phyloP scores from a whole-genome alignment of 2,113 vertebrate species.

The Atlantisia rogersi region DNA sequence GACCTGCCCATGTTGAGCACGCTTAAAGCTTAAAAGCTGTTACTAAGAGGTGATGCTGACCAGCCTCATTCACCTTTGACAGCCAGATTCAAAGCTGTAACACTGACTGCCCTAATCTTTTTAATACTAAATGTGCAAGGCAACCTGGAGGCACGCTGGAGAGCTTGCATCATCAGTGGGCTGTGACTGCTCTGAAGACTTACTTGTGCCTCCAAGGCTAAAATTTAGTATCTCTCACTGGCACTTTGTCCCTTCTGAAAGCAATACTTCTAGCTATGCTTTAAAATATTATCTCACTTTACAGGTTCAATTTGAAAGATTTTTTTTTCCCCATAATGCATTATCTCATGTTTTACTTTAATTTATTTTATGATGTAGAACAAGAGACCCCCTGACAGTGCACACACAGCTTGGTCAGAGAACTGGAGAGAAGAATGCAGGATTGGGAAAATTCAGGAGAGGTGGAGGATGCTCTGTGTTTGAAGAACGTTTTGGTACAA shows the following conservation, averaged over 20 bases:
- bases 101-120: neutral
- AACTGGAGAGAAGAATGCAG: neutral
- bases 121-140: neutral
- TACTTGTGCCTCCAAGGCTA: neutral
- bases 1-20: rapidly evolving
- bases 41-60: neutral
- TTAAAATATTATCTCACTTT: neutral
- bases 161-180: neutral
- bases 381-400: neutral
- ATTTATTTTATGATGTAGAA: neutral
- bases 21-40: neutral
- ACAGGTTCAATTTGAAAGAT: neutral
- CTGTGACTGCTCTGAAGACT: neutral
- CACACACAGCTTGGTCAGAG: rapidly evolving
- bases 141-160: neutral
- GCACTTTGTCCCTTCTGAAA: neutral
- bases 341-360: neutral
- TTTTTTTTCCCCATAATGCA: neutral
- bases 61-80: neutral
- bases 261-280: neutral
- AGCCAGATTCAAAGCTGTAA: neutral
- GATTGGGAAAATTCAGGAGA: neutral
- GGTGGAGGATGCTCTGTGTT: neutral
- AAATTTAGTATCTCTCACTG: neutral
- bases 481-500: neutral